Conservation (phyloP, 2,888 invertebrate species). For the Bhutanitis thaidina region DNA sequence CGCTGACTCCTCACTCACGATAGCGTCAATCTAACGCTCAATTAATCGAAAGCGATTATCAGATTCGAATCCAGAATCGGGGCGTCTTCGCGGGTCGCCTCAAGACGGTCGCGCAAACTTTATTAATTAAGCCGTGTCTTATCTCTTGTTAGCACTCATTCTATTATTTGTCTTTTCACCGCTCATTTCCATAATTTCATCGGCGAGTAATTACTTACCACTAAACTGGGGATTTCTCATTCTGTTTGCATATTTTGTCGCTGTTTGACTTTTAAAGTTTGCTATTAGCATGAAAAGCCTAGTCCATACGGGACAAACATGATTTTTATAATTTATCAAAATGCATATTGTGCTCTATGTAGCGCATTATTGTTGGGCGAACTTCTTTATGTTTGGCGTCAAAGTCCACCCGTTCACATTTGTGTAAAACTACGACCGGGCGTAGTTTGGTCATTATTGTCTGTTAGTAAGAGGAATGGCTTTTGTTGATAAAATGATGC, state of each 20-base stretch:
- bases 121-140: conserved; percentile 80
- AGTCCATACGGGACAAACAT: conserved; percentile 38
- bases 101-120: conserved; percentile 74
- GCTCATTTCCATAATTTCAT: conserved; percentile 80
- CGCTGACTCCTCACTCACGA: conserved; percentile 48
- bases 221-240: conserved; percentile 66
- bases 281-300: conserved; percentile 41
- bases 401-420: conserved; percentile 20
- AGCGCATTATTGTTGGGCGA: too few species aligned
- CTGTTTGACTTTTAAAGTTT: conserved; percentile 60
- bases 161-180: conserved; percentile 80
- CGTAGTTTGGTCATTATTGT: conserved; percentile 48
- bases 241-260: conserved; percentile 72
- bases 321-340: conserved; percentile 20
- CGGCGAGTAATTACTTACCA: conserved; percentile 73
- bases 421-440: conserved; percentile 16
- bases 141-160: conserved; percentile 81
- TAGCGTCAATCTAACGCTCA: conserved; percentile 79
- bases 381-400: neutral
- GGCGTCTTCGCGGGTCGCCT: conserved; percentile 55
- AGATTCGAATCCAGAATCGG: conserved; percentile 70
- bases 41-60: conserved; percentile 78
- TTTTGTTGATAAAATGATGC: conserved; percentile 66
- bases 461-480: conserved; percentile 51
- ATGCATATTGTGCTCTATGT: neutral